A percentile compares a stretch with the other conserved stretches of the same genome.
Evolutionary conservation across 2,888 invertebrate species (phyloP).

Genomic region (Tanaodytes sp.): DNA sequence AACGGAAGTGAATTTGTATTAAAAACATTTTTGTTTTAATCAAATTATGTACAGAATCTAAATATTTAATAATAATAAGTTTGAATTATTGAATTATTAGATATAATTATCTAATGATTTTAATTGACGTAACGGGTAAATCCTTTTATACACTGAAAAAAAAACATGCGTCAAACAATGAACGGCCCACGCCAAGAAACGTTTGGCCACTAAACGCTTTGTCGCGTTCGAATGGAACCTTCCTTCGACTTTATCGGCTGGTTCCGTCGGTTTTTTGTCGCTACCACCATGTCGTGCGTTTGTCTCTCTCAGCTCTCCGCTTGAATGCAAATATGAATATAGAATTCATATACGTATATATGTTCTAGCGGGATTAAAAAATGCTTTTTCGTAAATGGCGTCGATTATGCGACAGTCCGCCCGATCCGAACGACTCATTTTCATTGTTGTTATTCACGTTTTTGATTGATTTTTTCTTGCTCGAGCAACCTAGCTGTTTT

Average conservation of each 20-base stretch:
- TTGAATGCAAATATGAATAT: conserved; percentile 28
- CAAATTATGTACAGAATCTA: no score
- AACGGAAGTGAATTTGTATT: no score
- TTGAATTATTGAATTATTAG: no score
- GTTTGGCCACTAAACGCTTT: conserved; percentile 23
- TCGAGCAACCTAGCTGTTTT: no score
- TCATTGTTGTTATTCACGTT: conserved; percentile 23
- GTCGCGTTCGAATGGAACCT: conserved; percentile 24
- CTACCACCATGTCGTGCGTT: conserved; percentile 14
- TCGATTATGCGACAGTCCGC: conserved; percentile 27
- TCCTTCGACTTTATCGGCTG: background rate
- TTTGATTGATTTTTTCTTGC: conserved; percentile 34
- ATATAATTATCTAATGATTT: no score
- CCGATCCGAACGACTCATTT: conserved; percentile 21
- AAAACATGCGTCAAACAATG: conserved; percentile 37
- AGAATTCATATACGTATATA: conserved; percentile 28
- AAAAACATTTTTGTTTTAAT: no score
- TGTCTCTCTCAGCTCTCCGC: conserved; percentile 4
- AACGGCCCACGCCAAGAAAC: conserved; percentile 35
- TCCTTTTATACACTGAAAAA: no score
- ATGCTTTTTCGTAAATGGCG: conserved; percentile 41
- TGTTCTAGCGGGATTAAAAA: conserved; percentile 26
- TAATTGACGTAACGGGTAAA: no score
- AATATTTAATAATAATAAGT: no score
- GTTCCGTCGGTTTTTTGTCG: conserved; percentile 7